Conservation (phyloP, 2,797 vertebrate genomes). For the Nothura maculosa region DNA sequence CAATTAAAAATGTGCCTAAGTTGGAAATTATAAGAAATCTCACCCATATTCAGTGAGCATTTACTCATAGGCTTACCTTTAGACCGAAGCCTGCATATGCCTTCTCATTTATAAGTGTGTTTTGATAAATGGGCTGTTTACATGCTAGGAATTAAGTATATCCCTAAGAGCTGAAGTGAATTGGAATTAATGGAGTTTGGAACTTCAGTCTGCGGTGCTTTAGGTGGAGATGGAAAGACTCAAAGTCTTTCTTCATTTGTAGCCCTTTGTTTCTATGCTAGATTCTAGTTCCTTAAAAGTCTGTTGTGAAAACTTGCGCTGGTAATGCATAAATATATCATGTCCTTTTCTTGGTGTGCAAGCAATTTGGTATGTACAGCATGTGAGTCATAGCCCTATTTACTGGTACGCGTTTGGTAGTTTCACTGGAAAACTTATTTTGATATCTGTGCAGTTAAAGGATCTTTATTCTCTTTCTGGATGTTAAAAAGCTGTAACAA, state of each 20-base stretch:
- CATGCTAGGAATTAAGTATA: neutral
- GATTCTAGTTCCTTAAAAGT: conserved; percentile 23
- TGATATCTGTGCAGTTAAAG: conserved; percentile 13
- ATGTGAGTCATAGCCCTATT: neutral
- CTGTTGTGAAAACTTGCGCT: conserved; percentile 8
- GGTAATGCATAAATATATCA: neutral
- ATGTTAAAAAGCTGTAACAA: conserved; percentile 33
- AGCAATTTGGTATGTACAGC: neutral
- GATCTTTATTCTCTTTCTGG: conserved; percentile 22
- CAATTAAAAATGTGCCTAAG: conserved; percentile 52
- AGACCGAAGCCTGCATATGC: neutral
- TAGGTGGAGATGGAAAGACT: neutral
- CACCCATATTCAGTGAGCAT: neutral
- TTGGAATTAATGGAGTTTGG: conserved; percentile 6
- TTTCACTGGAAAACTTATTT: conserved; percentile 48
- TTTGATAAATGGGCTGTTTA: neutral
- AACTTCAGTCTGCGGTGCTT: neutral
- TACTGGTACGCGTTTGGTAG: neutral
- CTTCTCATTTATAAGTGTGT: neutral
- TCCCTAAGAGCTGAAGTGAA: neutral
- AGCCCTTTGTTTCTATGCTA: neutral
- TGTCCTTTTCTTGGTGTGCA: neutral
- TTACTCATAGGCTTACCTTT: neutral
- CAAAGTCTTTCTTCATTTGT: neutral
- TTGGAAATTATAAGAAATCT: conserved; percentile 22